Conservation (phyloP, 1,140 invertebrate genomes). For the Parapsyche elsis region DNA sequence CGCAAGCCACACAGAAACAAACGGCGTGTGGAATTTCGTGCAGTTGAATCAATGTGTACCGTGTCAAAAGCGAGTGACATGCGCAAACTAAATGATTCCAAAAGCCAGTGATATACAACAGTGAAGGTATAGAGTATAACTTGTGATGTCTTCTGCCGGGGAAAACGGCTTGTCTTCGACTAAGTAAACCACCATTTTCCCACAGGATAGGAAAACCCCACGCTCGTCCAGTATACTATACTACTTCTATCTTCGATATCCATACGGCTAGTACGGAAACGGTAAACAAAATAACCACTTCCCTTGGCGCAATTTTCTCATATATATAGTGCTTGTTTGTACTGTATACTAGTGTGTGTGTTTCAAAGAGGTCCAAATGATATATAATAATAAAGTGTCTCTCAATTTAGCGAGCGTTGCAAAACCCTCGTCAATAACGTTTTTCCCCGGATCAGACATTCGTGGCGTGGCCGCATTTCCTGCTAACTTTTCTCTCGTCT, state of each 20-base stretch:
- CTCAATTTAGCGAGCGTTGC: neutral
- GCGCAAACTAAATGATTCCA: neutral
- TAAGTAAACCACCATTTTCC: conserved; percentile 5
- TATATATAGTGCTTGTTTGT: too few species aligned
- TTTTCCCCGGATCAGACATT: neutral
- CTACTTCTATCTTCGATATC: too few species aligned
- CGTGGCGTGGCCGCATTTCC: neutral
- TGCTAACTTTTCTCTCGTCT: neutral
- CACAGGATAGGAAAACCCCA: neutral
- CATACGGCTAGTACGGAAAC: too few species aligned
- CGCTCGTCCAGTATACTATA: too few species aligned
- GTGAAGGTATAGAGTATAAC: neutral
- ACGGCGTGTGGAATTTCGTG: too few species aligned
- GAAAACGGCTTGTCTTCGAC: neutral
- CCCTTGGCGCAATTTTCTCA: too few species aligned
- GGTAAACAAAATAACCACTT: too few species aligned
- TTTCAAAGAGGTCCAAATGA: neutral
- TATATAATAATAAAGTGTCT: conserved; percentile 6
- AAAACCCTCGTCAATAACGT: conserved; percentile 15
- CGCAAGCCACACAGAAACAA: too few species aligned
- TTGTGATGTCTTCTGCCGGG: neutral
- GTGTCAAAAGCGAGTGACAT: neutral
- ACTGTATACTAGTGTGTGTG: too few species aligned
- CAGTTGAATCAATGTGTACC: too few species aligned
- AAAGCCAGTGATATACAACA: neutral